Evolutionary conservation across 2,113 vertebrate species (phyloP).

Genomic region (Paedocypris sp.): DNA sequence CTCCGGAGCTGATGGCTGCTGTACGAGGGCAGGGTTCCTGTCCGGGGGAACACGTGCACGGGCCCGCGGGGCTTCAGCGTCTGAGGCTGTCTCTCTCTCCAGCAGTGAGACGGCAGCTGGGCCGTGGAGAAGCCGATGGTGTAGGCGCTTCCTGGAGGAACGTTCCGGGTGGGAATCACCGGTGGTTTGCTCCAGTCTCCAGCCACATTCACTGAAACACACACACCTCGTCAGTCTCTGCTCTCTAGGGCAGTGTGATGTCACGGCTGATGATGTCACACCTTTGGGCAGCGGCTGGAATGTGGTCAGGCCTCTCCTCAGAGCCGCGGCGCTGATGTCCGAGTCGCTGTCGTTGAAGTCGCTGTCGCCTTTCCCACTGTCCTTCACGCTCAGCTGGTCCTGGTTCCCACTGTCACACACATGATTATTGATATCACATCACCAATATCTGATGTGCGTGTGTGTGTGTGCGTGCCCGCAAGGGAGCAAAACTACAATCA

Average conservation of each 20-base stretch:
- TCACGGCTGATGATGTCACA: too few species aligned
- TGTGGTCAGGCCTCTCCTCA: slow-evolving; percentile 49
- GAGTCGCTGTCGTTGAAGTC: slow-evolving; percentile 67
- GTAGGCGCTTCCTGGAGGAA: slow-evolving; percentile 43
- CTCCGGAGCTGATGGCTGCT: slow-evolving; percentile 36
- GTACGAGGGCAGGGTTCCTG: slow-evolving; percentile 49
- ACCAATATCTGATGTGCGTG: too few species aligned
- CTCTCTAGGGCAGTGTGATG: too few species aligned
- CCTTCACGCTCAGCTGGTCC: slow-evolving; percentile 67
- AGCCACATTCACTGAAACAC: slow-evolving; percentile 31
- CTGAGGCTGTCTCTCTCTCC: slow-evolving; percentile 46
- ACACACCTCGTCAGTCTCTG: too few species aligned
- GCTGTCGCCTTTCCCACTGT: slow-evolving; percentile 64
- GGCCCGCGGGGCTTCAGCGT: slow-evolving; percentile 33
- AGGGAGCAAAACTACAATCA: background rate
- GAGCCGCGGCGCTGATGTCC: slow-evolving; percentile 47
- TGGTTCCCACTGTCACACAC: slow-evolving; percentile 44
- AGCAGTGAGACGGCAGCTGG: slow-evolving; percentile 31
- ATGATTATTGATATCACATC: slow-evolving; percentile 19
- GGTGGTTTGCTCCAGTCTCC: slow-evolving; percentile 1
- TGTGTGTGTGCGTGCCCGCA: too few species aligned
- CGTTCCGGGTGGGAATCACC: background rate
- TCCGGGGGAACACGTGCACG: slow-evolving; percentile 45
- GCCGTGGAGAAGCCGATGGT: slow-evolving; percentile 50
- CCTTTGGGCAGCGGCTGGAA: slow-evolving; percentile 48